phyloP scores from a whole-genome alignment of 2,113 vertebrate species.

The Cebidichthys violaceus region DNA sequence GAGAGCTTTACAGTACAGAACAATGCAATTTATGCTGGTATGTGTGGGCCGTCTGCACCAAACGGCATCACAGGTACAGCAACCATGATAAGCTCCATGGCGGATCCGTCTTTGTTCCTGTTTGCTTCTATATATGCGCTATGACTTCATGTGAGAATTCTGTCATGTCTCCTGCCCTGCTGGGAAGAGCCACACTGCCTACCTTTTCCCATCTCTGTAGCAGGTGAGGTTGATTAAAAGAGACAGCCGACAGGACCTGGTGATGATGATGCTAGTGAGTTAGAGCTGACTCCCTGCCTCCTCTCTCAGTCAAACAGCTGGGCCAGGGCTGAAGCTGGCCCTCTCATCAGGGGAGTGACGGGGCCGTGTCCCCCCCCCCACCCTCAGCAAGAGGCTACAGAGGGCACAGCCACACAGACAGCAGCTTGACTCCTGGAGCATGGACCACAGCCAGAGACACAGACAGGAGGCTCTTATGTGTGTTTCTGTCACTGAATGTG shows the following conservation, averaged over 20 bases:
- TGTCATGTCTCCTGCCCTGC: slow-evolving; percentile 15
- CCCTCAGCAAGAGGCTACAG: slow-evolving; percentile 54
- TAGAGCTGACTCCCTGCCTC: slow-evolving; percentile 42
- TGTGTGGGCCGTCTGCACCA: slow-evolving; percentile 11
- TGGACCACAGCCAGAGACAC: slow-evolving; percentile 65
- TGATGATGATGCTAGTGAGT: slow-evolving; percentile 31
- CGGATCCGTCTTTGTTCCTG: slow-evolving; percentile 8
- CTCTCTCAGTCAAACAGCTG: slow-evolving; percentile 57
- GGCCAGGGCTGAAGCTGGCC: slow-evolving; percentile 48
- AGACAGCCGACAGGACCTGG: slow-evolving; percentile 28
- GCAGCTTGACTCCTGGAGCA: slow-evolving; percentile 76
- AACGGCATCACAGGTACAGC: slow-evolving; percentile 59
- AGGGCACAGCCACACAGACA: slow-evolving; percentile 70
- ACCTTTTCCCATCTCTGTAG: slow-evolving; percentile 23
- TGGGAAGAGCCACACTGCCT: slow-evolving; percentile 6
- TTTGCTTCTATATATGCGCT: slow-evolving; percentile 30
- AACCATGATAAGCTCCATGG: slow-evolving; percentile 36
- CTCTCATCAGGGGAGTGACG: slow-evolving; percentile 44
- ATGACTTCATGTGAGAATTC: slow-evolving; percentile 35
- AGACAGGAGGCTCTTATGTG: slow-evolving; percentile 66
- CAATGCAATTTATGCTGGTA: slow-evolving; percentile 34
- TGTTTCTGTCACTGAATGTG: slow-evolving; percentile 15
- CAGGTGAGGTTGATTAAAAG: slow-evolving; percentile 56
- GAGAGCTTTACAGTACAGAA: slow-evolving; percentile 27
- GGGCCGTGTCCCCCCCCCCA: slow-evolving; percentile 46